These are phyloP conservation scores for Drosophila varians DNA, from an alignment of 1,140 invertebrate genomes.

Conservation along the genomic window DNA sequence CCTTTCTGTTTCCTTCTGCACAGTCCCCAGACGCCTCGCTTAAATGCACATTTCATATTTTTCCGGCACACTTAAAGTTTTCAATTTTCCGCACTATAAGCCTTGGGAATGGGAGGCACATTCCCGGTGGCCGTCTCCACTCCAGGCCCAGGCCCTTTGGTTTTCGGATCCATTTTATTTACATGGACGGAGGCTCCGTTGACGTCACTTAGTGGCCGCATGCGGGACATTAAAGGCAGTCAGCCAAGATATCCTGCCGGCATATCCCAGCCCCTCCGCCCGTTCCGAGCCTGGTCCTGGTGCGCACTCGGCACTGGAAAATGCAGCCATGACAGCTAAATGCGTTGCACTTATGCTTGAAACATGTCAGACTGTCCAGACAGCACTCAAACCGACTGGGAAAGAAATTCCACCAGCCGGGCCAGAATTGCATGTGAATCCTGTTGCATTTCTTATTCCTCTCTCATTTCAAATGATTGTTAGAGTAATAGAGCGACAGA, in stretches of 20 bases:
- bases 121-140: slow-evolving; percentile 1
- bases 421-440: slow-evolving; percentile 4
- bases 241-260: slow-evolving; percentile 45
- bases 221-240: slow-evolving; percentile 63
- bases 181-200: slow-evolving; percentile 41
- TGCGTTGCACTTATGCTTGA: slow-evolving; percentile 82
- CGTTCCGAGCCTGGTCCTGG: no score
- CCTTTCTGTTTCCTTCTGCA: slow-evolving; percentile 32
- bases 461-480: slow-evolving; percentile 34
- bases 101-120: slow-evolving; percentile 7
- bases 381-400: slow-evolving; percentile 66
- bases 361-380: slow-evolving; percentile 74
- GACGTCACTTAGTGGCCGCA: slow-evolving; percentile 45
- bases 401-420: slow-evolving; percentile 5
- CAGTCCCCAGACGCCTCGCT: slow-evolving; percentile 12
- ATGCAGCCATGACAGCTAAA: slow-evolving; percentile 76
- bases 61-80: slow-evolving; percentile 65
- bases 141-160: slow-evolving; percentile 16
- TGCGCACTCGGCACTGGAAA: slow-evolving; percentile 16
- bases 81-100: slow-evolving; percentile 55
- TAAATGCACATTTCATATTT: slow-evolving; percentile 69
- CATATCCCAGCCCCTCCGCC: slow-evolving; percentile 4
- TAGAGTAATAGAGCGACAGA: slow-evolving; percentile 27
- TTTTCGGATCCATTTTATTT: slow-evolving; percentile 65
- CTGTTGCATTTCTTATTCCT: slow-evolving; percentile 29